Percentiles rank a stretch among this genome's conserved stretches.
Conservation (phyloP, 2,797 vertebrate genomes). For the Alosa sapidissima region DNA sequence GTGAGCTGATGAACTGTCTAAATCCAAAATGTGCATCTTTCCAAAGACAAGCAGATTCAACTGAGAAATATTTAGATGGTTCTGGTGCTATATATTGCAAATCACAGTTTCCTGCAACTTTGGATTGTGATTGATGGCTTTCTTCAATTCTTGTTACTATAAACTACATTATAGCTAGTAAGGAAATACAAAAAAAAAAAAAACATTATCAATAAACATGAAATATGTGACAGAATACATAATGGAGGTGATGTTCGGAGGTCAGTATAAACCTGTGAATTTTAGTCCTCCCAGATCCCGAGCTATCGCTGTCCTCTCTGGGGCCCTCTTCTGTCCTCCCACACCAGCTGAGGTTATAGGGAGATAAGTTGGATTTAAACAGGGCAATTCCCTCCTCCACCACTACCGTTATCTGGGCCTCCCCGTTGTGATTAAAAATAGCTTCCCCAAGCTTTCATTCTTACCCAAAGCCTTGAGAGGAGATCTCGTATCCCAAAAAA, state of each 20-base stretch:
- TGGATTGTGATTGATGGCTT: background rate
- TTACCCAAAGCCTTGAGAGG: conserved; percentile 6
- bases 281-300: background rate
- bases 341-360: background rate
- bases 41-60: background rate
- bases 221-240: conserved; percentile 8
- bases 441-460: conserved; percentile 8
- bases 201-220: background rate
- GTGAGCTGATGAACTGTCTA: background rate
- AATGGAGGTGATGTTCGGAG: background rate
- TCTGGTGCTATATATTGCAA: background rate
- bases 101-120: background rate
- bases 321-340: background rate
- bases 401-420: background rate
- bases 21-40: background rate
- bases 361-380: conserved; percentile 1
- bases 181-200: background rate
- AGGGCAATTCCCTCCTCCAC: background rate
- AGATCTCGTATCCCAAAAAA: background rate
- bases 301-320: background rate
- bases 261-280: background rate
- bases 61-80: background rate
- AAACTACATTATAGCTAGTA: background rate
- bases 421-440: conserved; percentile 19
- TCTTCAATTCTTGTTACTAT: background rate